Conservation (phyloP, 2,113 vertebrate genomes). For the Climacteris rufus region DNA sequence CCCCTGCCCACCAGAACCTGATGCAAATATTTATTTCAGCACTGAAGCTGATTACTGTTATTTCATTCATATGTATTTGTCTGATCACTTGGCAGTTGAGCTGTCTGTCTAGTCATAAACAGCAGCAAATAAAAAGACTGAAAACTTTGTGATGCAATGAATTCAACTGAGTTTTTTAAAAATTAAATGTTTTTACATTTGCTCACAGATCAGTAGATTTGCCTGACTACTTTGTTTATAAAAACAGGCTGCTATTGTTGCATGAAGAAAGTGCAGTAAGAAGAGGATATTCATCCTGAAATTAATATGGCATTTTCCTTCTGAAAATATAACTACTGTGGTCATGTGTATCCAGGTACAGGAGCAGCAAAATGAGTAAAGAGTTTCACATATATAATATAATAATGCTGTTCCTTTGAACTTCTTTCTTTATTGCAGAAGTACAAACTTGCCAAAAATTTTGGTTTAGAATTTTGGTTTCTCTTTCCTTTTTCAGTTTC, state of each 20-base stretch:
- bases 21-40: background rate
- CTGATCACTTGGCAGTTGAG: background rate
- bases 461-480: background rate
- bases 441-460: background rate
- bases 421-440: background rate
- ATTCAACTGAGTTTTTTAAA: background rate
- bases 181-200: background rate
- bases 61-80: background rate
- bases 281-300: background rate
- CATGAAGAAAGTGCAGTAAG: background rate
- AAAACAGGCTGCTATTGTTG: background rate
- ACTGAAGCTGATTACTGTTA: background rate
- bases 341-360: background rate
- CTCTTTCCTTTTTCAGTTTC: rapidly evolving
- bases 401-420: background rate
- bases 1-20: background rate
- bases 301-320: background rate
- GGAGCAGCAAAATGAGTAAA: background rate
- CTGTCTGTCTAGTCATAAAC: background rate
- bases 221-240: background rate
- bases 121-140: background rate
- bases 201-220: background rate
- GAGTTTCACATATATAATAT: background rate
- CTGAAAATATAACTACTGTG: background rate
- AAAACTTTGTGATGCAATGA: background rate